Conservation (phyloP, 2,113 vertebrate species). For the Sinocyclocheilus anophthalmus region DNA sequence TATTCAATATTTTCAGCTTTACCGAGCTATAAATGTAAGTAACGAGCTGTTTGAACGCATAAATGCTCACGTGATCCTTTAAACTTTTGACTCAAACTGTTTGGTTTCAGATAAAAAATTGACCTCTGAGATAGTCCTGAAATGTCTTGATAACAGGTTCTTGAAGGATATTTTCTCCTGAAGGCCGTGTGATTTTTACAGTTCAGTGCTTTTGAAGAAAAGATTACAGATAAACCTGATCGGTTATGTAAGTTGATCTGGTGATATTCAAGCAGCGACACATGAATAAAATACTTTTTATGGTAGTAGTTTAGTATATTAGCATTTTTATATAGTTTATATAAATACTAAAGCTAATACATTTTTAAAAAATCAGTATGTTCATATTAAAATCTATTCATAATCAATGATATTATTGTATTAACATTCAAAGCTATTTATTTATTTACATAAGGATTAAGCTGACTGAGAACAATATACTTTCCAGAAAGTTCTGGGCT, state of each 20-base stretch:
- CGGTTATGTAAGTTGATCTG: background rate
- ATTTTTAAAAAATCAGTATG: background rate
- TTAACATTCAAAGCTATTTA: no score
- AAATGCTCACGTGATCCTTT: background rate
- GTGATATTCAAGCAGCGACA: background rate
- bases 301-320: no score
- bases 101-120: background rate
- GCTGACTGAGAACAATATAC: background rate
- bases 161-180: constrained; percentile 10
- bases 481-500: background rate
- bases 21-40: background rate
- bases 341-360: background rate
- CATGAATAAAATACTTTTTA: no score
- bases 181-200: background rate
- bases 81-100: background rate
- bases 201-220: background rate
- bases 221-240: background rate
- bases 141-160: background rate
- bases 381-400: background rate
- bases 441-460: background rate
- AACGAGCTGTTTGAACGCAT: no score
- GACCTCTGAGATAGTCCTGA: background rate
- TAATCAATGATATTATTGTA: no score
- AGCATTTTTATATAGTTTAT: no score
- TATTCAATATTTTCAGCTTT: background rate